phyloP scores from a whole-genome alignment of 1,140 invertebrate genomes.

The Scaptodrosophila lebanonensis region DNA sequence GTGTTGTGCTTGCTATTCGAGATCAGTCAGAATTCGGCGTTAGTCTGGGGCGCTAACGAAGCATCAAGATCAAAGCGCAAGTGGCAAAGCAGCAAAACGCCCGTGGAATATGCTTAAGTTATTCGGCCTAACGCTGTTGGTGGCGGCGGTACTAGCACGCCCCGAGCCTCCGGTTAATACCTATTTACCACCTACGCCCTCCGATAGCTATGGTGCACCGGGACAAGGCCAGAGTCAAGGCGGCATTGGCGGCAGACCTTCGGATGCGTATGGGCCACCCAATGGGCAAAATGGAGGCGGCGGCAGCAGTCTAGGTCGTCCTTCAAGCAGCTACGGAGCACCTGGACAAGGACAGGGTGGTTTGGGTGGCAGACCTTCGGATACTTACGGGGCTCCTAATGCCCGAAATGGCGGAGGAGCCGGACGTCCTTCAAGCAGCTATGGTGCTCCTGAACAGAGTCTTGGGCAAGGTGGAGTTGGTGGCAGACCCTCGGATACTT shows the following conservation, averaged over 20 bases:
- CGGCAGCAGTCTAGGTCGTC: no score
- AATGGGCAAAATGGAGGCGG: conserved; percentile 55
- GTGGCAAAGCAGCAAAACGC: conserved; percentile 6
- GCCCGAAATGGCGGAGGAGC: conserved; percentile 50
- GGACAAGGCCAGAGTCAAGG: conserved; percentile 59
- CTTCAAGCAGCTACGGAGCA: conserved; percentile 78
- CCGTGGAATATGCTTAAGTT: conserved; percentile 65
- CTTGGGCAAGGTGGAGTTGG: conserved; percentile 57
- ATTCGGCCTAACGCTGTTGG: conserved; percentile 75
- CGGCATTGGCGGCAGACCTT: conserved; percentile 60
- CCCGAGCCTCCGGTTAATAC: conserved; percentile 85
- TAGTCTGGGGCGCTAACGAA: conserved; percentile 40
- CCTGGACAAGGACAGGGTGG: conserved; percentile 68
- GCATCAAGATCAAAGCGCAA: conserved; percentile 7
- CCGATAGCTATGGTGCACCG: conserved; percentile 66
- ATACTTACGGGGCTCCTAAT: conserved; percentile 78
- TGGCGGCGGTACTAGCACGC: conserved; percentile 75
- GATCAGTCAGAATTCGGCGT: conserved; percentile 72
- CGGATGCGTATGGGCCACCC: conserved; percentile 78
- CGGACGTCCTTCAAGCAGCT: conserved; percentile 73
- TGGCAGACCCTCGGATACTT: conserved; percentile 83
- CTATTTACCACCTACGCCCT: conserved; percentile 81
- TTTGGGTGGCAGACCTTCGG: conserved; percentile 63
- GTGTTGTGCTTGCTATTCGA: conserved; percentile 37
- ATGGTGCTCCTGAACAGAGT: conserved; percentile 76